Base-by-base conservation (phyloP, 2,888 invertebrate genomes). In the Ochropacha duplaris region DNA sequence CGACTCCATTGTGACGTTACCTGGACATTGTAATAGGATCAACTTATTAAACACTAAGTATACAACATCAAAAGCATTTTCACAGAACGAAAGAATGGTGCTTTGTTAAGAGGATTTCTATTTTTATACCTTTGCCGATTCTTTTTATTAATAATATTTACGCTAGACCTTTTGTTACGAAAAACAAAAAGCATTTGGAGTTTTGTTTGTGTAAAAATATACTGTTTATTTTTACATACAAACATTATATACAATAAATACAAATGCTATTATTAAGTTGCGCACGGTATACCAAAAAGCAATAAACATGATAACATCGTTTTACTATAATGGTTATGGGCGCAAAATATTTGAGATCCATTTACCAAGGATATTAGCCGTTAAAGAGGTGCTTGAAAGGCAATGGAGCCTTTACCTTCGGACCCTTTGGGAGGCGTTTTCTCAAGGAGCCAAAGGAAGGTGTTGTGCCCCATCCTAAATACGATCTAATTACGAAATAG, bases 401-500 rank as follows among this genome's bases (percentile, higher is more conserved):
- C 87, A 87, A 82, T 72, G 80, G 85, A 83, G 81, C 87, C 79
- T 75, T 76, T 90, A 90, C 90, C 88, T 90, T 84, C 81, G 86
- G 87, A 84, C 88, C 91, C 90, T 90, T 84, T 79, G 86, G 88
- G 85, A 86, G 84, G 83, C 84, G 70, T 73, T 76, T 83, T 84
- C 87, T 90, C 87, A 90, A 90, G 89, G 81, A 88, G 86, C 79
- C 73, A 71, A 67, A 71, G 80, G 78, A 88, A 89, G 92, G 91
- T 92, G 91, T 91, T 88, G 87, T 88, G 84, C 88, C 84, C 87
- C 84, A 77, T 81, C 84, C 91, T 93, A 92, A 93, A 92, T 90
- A 86, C 92, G 91, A 93, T 93, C 93, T 93, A 93, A 93, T 93
- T 93, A 92, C 92, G 86, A 88, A 93, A 93, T 93, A 93, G 93